Base-by-base conservation (phyloP, 2,888 invertebrate species). In the Troilus luridus region DNA sequence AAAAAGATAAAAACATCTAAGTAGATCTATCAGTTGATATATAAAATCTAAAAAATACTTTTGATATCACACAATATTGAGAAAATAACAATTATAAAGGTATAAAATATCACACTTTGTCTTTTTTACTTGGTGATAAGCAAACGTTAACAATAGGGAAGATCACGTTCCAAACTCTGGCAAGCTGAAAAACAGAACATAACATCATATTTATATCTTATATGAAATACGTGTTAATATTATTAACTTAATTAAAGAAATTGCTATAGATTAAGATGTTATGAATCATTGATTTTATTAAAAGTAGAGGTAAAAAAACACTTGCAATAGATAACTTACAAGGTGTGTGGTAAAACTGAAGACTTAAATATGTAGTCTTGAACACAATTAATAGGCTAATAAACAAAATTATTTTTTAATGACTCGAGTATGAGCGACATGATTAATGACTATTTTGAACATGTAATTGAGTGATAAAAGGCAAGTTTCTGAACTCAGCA, bases 91-190 rank as follows among this genome's bases (percentile, higher is more conserved):
- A 85, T 56, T n/a, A 85, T 56, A 56, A 85, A 56, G 10, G 58
- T 21, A 58, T 58, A 59, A 8, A 58, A 62, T 62, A 64, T 64
- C 62, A 54, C 62, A 64, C n/a, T 54, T 89, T 64, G 27, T 89
- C 54, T 54, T 90, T 59, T 72, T 56, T 58, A 59, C 27, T 24
- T 12, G 54, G 60, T 12, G 95, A 95, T 91, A 95, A 93, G 93
- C 94, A 95, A 93, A 95, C 95, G 92, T 94, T 94, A 77, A 95
- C 94, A 62, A 95, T 95, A 10, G 95, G 95, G 92, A 95, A 95
- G 89, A 95, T 95, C 91, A 95, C 93, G 92, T 94, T 95, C 95
- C 95, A 95, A 10, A 95, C 95, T 92, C 95, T 95, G 21, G 95
- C 94, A 92, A 95, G 93, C 95, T 95, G 93, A 92, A 94, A 77